phyloP scores from a whole-genome alignment of 2,113 vertebrate species.

The pig (Sus scrofa) region DNA sequence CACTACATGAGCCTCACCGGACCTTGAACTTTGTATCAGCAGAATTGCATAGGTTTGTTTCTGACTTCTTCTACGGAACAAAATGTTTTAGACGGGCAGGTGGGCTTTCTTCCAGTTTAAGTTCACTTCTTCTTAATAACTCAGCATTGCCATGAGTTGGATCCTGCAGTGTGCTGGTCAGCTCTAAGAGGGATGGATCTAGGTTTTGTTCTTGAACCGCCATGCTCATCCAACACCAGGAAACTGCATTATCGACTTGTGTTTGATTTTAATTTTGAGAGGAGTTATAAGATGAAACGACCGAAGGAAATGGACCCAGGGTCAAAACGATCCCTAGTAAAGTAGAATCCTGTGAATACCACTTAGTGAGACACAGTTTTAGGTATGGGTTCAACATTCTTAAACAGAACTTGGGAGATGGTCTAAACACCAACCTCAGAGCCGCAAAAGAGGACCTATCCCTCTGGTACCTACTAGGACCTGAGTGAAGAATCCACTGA shows the following conservation, averaged over 20 bases:
- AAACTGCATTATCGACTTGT: background rate
- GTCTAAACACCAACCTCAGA: background rate
- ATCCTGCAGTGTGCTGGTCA: background rate
- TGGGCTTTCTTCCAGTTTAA: background rate
- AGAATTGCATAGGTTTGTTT: background rate
- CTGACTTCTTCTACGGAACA: background rate
- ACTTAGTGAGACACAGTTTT: background rate
- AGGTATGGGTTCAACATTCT: background rate
- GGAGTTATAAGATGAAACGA: no score
- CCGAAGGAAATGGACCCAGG: background rate
- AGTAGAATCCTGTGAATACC: background rate
- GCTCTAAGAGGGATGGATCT: background rate
- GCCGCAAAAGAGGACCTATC: background rate
- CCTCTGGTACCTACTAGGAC: background rate
- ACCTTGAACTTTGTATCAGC: no score
- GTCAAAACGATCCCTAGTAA: background rate
- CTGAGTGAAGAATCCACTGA: fast-evolving
- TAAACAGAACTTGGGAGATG: background rate
- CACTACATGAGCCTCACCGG: no score
- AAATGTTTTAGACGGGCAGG: background rate
- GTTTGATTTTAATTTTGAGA: background rate
- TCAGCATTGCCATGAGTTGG: background rate
- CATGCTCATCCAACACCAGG: background rate
- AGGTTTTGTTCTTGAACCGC: background rate
- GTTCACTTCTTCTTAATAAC: background rate